A percentile compares a stretch with the other conserved stretches of the same genome.
Conservation (phyloP, 2,888 invertebrate species). For the Anoncus sp. region DNA sequence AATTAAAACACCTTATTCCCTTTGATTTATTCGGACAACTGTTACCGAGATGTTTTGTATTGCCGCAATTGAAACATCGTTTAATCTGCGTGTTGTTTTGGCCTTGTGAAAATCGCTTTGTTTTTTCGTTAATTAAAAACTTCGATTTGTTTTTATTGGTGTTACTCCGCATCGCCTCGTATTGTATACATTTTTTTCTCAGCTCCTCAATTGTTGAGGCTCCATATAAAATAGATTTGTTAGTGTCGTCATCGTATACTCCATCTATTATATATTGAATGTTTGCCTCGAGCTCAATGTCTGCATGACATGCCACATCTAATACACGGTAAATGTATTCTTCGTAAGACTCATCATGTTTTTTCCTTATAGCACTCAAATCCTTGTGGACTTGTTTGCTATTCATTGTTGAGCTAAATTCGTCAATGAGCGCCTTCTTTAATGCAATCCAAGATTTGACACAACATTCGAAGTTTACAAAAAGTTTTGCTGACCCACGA, state of each 20-base stretch:
- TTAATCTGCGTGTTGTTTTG: too few species aligned
- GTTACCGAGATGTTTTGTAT: background rate
- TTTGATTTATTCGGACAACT: background rate
- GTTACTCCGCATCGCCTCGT: background rate
- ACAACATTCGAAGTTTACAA: background rate
- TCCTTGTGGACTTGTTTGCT: background rate
- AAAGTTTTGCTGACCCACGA: background rate
- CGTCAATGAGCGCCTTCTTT: background rate
- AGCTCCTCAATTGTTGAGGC: background rate
- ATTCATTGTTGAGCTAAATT: background rate
- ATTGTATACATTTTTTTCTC: background rate
- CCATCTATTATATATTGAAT: constrained; percentile 8
- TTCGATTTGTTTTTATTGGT: too few species aligned
- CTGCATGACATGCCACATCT: background rate
- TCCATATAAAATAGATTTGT: constrained; percentile 19
- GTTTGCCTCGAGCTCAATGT: background rate
- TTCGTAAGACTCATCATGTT: background rate
- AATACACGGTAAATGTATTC: background rate
- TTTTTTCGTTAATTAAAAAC: too few species aligned
- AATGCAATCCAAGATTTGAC: background rate
- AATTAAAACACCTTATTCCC: background rate
- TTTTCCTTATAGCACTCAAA: background rate
- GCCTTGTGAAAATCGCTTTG: too few species aligned
- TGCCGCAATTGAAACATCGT: background rate
- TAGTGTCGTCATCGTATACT: background rate